These are phyloP conservation scores for Eupristina koningsbergeri DNA, from an alignment of 1,140 invertebrate genomes.

Conservation along the genomic window DNA sequence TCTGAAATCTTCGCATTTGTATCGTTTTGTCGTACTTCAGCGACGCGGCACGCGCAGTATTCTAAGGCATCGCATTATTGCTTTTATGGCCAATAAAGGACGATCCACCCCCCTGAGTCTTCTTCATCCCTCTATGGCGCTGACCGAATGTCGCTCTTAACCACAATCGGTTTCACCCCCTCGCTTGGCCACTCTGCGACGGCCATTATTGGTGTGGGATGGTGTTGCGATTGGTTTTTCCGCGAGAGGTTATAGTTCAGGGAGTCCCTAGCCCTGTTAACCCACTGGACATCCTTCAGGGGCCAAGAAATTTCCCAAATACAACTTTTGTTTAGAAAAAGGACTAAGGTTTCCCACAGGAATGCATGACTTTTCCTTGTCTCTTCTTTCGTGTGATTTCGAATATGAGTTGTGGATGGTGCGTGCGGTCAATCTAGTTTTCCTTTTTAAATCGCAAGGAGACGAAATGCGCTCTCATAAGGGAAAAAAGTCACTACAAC, in stretches of 20 bases:
- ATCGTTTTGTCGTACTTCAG: constrained; percentile 68
- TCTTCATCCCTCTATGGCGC: neutral
- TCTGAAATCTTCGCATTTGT: constrained; percentile 61
- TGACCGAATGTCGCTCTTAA: constrained; percentile 14
- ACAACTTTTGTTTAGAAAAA: constrained; percentile 50
- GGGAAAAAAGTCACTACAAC: neutral
- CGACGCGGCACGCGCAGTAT: constrained; percentile 60
- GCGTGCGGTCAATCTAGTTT: constrained; percentile 43
- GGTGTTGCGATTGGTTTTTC: constrained; percentile 72
- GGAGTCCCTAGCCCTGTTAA: constrained; percentile 72
- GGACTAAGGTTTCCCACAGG: constrained; percentile 48
- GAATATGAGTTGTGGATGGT: neutral
- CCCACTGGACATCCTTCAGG: constrained; percentile 60
- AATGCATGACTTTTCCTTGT: constrained; percentile 24
- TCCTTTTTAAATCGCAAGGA: constrained; percentile 34
- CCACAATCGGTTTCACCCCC: constrained; percentile 2
- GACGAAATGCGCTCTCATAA: neutral
- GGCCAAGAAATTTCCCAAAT: constrained; percentile 37
- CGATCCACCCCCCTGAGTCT: neutral
- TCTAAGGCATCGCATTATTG: constrained; percentile 69
- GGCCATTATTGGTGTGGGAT: constrained; percentile 65
- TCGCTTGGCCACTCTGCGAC: constrained; percentile 34
- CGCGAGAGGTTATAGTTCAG: constrained; percentile 68
- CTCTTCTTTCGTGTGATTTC: neutral
- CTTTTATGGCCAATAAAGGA: constrained; percentile 72